These are phyloP conservation scores for Pseudochromis fuscus DNA, from an alignment of 2,797 vertebrate species.

Conservation along the genomic window DNA sequence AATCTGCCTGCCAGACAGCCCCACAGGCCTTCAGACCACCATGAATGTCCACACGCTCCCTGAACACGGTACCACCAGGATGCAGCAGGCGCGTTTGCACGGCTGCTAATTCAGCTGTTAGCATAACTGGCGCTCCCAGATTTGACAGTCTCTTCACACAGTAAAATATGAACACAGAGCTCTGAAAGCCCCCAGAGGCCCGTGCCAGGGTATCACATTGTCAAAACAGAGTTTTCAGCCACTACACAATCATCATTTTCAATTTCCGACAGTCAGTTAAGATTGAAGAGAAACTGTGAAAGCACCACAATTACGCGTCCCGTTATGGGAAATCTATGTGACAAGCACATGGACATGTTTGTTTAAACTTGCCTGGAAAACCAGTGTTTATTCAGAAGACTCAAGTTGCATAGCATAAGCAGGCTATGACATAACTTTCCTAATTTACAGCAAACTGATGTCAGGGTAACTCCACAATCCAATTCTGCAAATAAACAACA, in stretches of 20 bases:
- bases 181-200: constrained; percentile 43
- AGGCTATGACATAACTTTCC: constrained; percentile 37
- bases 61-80: constrained; percentile 42
- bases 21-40: constrained; percentile 75
- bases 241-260: constrained; percentile 63
- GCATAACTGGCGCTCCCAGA: constrained; percentile 45
- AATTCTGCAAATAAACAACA: constrained; percentile 14
- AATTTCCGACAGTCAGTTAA: constrained; percentile 73
- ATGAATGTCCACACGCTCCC: constrained; percentile 47
- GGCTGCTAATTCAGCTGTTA: constrained; percentile 65
- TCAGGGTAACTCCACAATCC: constrained; percentile 31
- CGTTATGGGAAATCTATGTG: constrained; percentile 64
- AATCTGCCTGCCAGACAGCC: constrained; percentile 75
- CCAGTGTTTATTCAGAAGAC: constrained; percentile 67
- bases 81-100: constrained; percentile 53
- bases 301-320: constrained; percentile 65
- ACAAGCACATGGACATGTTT: constrained; percentile 66
- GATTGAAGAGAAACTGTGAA: constrained; percentile 62
- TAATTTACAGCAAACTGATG: constrained; percentile 39
- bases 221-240: constrained; percentile 64
- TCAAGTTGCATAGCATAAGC: constrained; percentile 52
- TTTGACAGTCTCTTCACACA: constrained; percentile 58
- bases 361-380: constrained; percentile 70
- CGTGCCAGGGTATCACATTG: constrained; percentile 50
- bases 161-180: constrained; percentile 51